Evolutionary conservation across 2,797 vertebrate genomes (phyloP).

Genomic region (Prionace glauca): DNA sequence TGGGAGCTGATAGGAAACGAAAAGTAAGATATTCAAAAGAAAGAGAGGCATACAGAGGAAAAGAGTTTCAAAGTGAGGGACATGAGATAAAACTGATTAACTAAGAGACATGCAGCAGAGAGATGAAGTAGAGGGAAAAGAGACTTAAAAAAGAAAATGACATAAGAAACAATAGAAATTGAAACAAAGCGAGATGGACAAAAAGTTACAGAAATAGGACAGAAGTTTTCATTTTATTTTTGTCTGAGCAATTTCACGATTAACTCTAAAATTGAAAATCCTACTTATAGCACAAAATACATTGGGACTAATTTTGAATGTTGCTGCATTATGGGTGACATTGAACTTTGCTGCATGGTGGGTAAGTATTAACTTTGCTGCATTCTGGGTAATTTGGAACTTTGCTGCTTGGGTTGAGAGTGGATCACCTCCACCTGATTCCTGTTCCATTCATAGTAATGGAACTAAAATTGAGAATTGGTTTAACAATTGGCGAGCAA

Average conservation of each 20-base stretch:
- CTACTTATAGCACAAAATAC: not conserved
- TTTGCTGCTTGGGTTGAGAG: not conserved
- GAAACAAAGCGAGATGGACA: not conserved
- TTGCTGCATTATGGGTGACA: not conserved
- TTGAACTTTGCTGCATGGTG: not conserved
- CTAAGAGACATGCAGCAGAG: not conserved
- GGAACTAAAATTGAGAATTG: not conserved
- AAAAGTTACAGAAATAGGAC: not conserved
- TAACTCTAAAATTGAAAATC: not conserved
- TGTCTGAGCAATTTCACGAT: not conserved
- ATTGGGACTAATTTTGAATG: not conserved
- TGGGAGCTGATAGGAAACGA: not conserved
- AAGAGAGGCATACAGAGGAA: not conserved
- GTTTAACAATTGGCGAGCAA: not conserved
- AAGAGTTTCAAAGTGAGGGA: not conserved
- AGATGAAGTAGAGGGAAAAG: not conserved
- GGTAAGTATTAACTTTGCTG: not conserved
- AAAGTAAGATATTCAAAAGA: conserved; percentile 7
- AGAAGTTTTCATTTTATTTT: not conserved
- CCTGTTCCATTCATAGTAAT: not conserved
- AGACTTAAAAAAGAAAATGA: not conserved
- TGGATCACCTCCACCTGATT: not conserved
- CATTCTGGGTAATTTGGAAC: not conserved
- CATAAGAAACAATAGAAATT: not conserved
- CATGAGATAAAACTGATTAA: not conserved